Evolutionary conservation across 1,140 invertebrate species (phyloP).

Genomic region (Diploscapter pachys): DNA sequence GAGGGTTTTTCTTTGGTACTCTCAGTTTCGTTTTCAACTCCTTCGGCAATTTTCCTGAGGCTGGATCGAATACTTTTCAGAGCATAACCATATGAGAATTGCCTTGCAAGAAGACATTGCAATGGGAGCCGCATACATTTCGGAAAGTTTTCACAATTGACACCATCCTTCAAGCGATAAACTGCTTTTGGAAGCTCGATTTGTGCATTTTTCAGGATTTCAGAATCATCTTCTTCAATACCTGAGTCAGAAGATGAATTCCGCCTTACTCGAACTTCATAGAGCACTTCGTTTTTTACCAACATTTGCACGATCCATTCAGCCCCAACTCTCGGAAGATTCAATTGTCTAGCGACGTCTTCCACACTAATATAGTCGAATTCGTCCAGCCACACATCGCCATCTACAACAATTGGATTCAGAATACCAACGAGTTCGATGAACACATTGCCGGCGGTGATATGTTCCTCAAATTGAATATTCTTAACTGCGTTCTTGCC

Average conservation of each 20-base stretch:
- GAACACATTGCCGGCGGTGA: neutral
- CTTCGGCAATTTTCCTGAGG: neutral
- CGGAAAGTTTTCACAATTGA: neutral
- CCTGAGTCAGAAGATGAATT: neutral
- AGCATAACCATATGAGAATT: slow-evolving; percentile 5
- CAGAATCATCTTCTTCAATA: neutral
- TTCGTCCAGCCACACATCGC: neutral
- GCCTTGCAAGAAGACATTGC: neutral
- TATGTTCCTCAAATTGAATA: neutral
- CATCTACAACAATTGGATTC: neutral
- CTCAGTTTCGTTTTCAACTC: too few relatives aligned
- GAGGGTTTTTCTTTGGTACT: neutral
- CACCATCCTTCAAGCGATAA: neutral
- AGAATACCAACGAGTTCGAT: neutral
- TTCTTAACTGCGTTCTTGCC: neutral
- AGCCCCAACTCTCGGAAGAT: neutral
- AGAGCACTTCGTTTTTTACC: neutral
- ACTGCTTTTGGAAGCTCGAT: too few relatives aligned
- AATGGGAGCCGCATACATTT: neutral
- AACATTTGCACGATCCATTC: slow-evolving; percentile 1
- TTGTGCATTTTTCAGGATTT: too few relatives aligned
- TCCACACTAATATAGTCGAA: neutral
- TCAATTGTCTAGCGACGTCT: neutral
- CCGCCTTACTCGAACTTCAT: neutral
- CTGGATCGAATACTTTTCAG: neutral